Conservation (phyloP, 2,888 invertebrate genomes). For the Epinotia brunnichana region DNA sequence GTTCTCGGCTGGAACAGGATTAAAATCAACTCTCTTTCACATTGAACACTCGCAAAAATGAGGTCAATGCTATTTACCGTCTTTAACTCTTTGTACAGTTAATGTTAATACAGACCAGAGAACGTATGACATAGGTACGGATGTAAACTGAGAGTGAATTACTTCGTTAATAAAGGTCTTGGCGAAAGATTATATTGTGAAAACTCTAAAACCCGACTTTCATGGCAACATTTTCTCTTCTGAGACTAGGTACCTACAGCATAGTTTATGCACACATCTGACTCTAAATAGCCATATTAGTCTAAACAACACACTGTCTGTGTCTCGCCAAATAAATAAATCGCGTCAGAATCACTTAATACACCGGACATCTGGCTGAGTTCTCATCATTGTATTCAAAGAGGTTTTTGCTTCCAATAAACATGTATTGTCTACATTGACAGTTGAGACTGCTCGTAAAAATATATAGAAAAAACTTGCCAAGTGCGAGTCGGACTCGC, state of each 20-base stretch:
- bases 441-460: conserved; percentile 19
- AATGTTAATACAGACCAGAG: neutral
- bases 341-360: conserved; percentile 17
- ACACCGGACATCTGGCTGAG: conserved; percentile 20
- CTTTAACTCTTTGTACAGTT: neutral
- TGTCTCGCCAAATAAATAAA: conserved; percentile 18
- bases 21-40: conserved; percentile 17
- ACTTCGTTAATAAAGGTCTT: neutral
- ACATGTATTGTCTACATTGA: conserved; percentile 30
- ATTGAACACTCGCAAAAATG: conserved; percentile 29
- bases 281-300: conserved; percentile 25
- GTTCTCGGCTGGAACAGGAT: conserved; percentile 7
- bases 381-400: conserved; percentile 31
- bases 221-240: neutral
- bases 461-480: conserved; percentile 8
- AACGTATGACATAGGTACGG: neutral
- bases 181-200: neutral
- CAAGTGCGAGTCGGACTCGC: too few species aligned
- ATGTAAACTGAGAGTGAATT: neutral
- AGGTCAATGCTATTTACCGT: conserved; percentile 19
- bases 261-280: neutral
- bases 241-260: neutral
- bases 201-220: neutral
- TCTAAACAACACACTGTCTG: conserved; percentile 12
- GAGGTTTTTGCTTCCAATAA: conserved; percentile 23